Evolutionary conservation across 2,113 vertebrate species (phyloP), one percentile per base, ranked within the genome.

Genomic region (Paratilapia polleni): DNA sequence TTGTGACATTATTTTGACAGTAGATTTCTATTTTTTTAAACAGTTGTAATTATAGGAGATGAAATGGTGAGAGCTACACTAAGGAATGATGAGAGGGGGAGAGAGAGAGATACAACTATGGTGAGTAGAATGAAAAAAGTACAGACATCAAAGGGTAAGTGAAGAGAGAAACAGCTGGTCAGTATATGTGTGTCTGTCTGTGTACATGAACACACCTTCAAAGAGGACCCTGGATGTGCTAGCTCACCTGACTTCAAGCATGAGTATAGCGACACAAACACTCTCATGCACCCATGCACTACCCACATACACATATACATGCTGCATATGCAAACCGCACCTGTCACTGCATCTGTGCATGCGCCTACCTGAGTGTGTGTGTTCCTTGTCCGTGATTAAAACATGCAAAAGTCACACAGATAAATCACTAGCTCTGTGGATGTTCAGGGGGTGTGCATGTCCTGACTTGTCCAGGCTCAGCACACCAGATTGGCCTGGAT

Each of bases 111-210:
- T 78, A 24, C 59, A 62, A 64, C 75, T 88, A 77, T 34, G 52
- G 54, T 43, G 11, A 63, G 62, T 70, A 73, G 87, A 87, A 79
- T 85, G 82, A 79, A 86, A 90, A 87, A 91, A 78, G 86, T 89
- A 22, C 34, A 76, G 52, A 94, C 92, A 92, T 94, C 92, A 94
- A 94, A 95, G 91, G 75, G 85, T 19, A 64, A 78, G 43, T 66
- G 82, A 85, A 79, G 75, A 86, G 87, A 87, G 84, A 93, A 93
- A 93, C 93, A 94, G 93, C 93, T 94, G 93, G 91, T 91, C 88
- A 78, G 73, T 85, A 82, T 82, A 74, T 89, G 90, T 86, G 86
- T 81, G 76, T 81, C 52, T 84, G 59, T 84, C 22, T 83, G 80
- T 85, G 80, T 78, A 83, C 84, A 91, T 87, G 81, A 82, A 86